Conservation (phyloP, 2,113 vertebrate species). For the Haplotaxodon microlepis region DNA sequence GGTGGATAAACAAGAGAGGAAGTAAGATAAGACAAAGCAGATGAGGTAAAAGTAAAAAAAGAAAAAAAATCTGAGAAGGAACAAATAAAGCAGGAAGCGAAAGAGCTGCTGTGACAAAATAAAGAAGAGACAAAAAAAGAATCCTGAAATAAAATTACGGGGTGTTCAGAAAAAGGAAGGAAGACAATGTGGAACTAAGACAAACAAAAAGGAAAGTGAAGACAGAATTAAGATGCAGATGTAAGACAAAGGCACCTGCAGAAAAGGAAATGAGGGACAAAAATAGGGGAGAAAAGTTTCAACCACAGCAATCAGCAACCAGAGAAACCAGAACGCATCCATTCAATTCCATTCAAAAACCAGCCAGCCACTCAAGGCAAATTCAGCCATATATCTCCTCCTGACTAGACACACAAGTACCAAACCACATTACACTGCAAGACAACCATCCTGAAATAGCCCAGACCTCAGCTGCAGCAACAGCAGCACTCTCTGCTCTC, state of each 20-base stretch:
- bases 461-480: conserved; percentile 22
- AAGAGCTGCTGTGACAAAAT: background rate
- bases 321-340: conserved; percentile 16
- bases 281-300: background rate
- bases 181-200: background rate
- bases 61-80: background rate
- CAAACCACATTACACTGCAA: conserved; percentile 36
- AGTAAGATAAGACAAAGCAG: background rate
- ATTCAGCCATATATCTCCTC: conserved; percentile 34
- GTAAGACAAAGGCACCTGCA: background rate
- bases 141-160: background rate
- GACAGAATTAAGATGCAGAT: background rate
- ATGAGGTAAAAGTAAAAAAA: background rate
- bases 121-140: background rate
- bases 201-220: background rate
- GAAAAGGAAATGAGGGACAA: conserved; percentile 2
- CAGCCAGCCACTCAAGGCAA: conserved; percentile 32
- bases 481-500: background rate
- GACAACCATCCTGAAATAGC: conserved; percentile 38
- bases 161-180: background rate
- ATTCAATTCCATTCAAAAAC: conserved; percentile 23
- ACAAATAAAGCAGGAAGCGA: background rate
- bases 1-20: background rate
- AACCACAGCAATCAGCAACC: conserved; percentile 26
- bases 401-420: conserved; percentile 30